These are phyloP conservation scores for Bathynomus jamesi DNA, from an alignment of 1,140 invertebrate species.

Conservation along the genomic window DNA sequence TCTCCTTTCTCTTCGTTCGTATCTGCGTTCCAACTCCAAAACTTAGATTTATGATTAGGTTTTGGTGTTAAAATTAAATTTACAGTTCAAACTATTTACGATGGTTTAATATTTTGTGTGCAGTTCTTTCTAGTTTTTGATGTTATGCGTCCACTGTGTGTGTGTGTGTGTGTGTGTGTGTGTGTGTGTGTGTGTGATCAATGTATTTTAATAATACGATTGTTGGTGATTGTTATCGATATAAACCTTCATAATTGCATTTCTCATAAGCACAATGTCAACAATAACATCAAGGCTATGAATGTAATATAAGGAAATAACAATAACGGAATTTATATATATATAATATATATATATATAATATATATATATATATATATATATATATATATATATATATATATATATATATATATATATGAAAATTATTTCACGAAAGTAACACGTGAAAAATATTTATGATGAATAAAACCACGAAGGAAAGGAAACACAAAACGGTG, in stretches of 20 bases:
- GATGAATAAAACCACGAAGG: too few relatives aligned
- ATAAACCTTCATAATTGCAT: too few relatives aligned
- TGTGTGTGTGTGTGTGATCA: background rate
- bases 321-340: background rate
- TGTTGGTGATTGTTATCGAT: too few relatives aligned
- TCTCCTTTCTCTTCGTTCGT: background rate
- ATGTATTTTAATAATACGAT: too few relatives aligned
- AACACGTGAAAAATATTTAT: too few relatives aligned
- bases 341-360: background rate
- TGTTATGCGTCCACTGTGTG: too few relatives aligned
- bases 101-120: background rate
- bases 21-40: background rate
- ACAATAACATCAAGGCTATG: background rate
- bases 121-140: background rate
- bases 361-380: background rate
- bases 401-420: background rate
- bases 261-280: background rate
- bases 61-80: conserved; percentile 1
- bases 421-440: too few relatives aligned
- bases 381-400: background rate
- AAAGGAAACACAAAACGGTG: too few relatives aligned
- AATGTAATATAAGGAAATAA: background rate
- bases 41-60: background rate
- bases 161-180: too few relatives aligned
- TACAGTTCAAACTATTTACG: background rate